These are phyloP conservation scores for Delphinus delphis DNA, from an alignment of 2,113 vertebrate species.

Conservation along the genomic window DNA sequence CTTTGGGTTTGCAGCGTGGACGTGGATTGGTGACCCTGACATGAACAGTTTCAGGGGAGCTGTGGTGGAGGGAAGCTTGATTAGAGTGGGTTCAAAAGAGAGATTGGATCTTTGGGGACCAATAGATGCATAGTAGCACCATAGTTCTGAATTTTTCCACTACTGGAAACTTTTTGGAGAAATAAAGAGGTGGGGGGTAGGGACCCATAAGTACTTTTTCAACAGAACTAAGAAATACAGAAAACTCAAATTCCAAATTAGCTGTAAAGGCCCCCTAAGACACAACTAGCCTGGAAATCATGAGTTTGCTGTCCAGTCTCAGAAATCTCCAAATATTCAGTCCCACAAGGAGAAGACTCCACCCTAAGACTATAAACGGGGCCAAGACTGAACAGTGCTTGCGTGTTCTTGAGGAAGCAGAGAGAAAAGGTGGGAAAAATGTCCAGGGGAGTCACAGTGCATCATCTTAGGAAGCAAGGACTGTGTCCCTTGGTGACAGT, in stretches of 20 bases:
- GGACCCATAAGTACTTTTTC: background rate
- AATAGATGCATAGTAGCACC: background rate
- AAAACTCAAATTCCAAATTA: background rate
- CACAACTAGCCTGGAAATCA: background rate
- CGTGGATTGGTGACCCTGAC: background rate
- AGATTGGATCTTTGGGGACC: background rate
- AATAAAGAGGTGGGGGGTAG: background rate
- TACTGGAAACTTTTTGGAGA: background rate
- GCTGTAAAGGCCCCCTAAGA: background rate
- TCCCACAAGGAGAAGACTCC: background rate
- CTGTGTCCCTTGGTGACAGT: background rate
- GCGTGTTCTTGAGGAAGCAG: background rate
- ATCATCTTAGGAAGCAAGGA: background rate
- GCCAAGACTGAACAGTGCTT: background rate
- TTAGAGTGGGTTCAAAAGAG: background rate
- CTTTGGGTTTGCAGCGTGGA: background rate
- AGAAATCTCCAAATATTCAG: background rate
- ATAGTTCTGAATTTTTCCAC: background rate
- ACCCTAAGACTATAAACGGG: background rate
- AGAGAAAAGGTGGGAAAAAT: background rate
- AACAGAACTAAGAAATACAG: background rate
- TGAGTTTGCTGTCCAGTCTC: background rate
- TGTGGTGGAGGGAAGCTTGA: background rate
- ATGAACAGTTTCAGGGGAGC: background rate
- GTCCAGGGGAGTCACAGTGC: background rate